A percentile compares a stretch with the other conserved stretches of the same genome.
phyloP scores from a whole-genome alignment of 2,888 invertebrate species.

The Spilosoma lubricipeda region DNA sequence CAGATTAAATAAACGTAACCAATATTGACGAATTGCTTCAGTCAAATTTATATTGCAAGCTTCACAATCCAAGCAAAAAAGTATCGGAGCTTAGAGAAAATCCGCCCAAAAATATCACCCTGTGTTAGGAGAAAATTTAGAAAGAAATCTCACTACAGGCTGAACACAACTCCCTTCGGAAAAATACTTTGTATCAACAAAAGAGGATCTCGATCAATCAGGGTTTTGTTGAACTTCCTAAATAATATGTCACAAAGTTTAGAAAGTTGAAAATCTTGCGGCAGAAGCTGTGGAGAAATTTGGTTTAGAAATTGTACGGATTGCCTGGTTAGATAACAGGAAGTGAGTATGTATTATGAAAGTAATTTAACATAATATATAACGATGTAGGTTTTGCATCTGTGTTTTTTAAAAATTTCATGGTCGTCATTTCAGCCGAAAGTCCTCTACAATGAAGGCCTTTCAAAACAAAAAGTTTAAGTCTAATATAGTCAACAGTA shows the following conservation, averaged over 20 bases:
- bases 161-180: conserved; percentile 40
- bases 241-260: conserved; percentile 51
- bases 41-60: not conserved
- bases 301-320: conserved; percentile 13
- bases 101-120: conserved; percentile 17
- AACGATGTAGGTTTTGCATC: not conserved
- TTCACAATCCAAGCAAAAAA: conserved; percentile 20
- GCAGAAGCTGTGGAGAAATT: conserved; percentile 7
- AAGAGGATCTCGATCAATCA: conserved; percentile 53
- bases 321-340: not conserved
- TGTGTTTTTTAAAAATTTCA: not conserved
- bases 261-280: conserved; percentile 30
- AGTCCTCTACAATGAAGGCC: no score
- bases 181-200: conserved; percentile 56
- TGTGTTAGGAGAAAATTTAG: conserved; percentile 45
- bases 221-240: conserved; percentile 43
- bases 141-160: conserved; percentile 47
- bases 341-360: not conserved
- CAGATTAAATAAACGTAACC: not conserved
- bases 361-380: not conserved
- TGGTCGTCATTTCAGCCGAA: no score
- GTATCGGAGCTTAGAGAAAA: conserved; percentile 13
- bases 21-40: conserved; percentile 11
- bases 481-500: no score
- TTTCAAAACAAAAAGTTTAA: no score